Evolutionary conservation across 2,797 vertebrate species (phyloP).

Genomic region (Gymnothorax javanicus): DNA sequence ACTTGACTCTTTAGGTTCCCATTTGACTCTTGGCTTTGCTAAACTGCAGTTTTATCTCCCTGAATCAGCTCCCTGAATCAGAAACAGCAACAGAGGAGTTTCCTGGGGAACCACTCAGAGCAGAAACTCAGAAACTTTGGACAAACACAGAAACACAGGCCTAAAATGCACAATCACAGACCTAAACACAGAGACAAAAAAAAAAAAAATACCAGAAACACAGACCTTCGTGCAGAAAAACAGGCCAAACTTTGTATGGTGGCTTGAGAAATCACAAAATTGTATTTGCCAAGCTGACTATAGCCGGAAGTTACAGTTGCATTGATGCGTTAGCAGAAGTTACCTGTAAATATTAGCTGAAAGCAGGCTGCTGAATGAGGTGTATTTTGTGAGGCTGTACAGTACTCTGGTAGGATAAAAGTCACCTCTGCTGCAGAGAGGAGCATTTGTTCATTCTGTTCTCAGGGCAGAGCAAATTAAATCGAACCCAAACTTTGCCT

Average conservation of each 20-base stretch:
- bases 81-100: conserved; percentile 27
- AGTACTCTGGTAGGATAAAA: neutral
- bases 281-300: neutral
- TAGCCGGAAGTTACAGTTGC: neutral
- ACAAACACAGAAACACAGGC: too few species aligned
- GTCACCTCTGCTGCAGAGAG: neutral
- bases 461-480: neutral
- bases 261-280: neutral
- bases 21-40: neutral
- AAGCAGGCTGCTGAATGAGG: neutral
- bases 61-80: too few species aligned
- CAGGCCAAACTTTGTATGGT: neutral
- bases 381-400: neutral
- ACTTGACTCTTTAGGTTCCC: neutral
- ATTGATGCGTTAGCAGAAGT: neutral
- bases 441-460: neutral
- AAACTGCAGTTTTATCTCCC: neutral
- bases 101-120: conserved; percentile 56
- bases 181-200: too few species aligned
- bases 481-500: neutral
- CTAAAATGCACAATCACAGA: too few species aligned
- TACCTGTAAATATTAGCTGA: neutral
- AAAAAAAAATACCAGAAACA: too few species aligned
- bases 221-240: neutral
- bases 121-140: neutral